These are phyloP conservation scores for Nymphalis io DNA, from an alignment of 1,140 invertebrate genomes.

Conservation along the genomic window DNA sequence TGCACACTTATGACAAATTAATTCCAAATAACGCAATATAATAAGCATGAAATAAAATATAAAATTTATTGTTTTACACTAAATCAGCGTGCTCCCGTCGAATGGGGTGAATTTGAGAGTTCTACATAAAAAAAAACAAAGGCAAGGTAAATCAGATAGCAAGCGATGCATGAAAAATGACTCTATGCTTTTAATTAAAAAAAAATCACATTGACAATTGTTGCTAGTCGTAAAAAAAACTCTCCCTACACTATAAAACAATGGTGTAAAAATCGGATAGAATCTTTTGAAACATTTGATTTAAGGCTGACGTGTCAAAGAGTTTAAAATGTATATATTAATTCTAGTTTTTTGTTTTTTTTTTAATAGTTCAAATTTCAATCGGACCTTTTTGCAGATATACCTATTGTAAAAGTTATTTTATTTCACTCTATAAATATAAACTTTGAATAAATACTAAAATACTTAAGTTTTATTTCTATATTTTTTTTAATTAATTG, in stretches of 20 bases:
- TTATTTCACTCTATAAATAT: too few species aligned
- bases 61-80: constrained; percentile 28
- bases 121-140: constrained; percentile 55
- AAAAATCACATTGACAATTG: constrained; percentile 70
- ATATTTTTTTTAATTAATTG: too few species aligned
- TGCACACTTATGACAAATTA: background rate
- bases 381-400: constrained; percentile 42
- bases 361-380: constrained; percentile 56
- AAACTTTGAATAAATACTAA: too few species aligned
- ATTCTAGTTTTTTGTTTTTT: constrained; percentile 37
- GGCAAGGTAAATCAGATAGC: constrained; percentile 75
- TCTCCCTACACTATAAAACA: constrained; percentile 64
- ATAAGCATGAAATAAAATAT: background rate
- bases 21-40: background rate
- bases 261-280: constrained; percentile 71
- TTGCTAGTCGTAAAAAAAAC: constrained; percentile 58
- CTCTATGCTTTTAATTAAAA: constrained; percentile 72
- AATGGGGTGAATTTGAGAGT: constrained; percentile 5
- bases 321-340: constrained; percentile 57
- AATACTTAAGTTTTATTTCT: too few species aligned
- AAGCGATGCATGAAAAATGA: constrained; percentile 80
- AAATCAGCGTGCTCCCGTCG: constrained; percentile 34
- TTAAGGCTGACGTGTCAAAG: constrained; percentile 68
- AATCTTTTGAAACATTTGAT: constrained; percentile 71
- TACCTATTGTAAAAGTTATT: background rate